Evolutionary conservation across 1,140 invertebrate species (phyloP).

Genomic region (Drosophila subobscura): DNA sequence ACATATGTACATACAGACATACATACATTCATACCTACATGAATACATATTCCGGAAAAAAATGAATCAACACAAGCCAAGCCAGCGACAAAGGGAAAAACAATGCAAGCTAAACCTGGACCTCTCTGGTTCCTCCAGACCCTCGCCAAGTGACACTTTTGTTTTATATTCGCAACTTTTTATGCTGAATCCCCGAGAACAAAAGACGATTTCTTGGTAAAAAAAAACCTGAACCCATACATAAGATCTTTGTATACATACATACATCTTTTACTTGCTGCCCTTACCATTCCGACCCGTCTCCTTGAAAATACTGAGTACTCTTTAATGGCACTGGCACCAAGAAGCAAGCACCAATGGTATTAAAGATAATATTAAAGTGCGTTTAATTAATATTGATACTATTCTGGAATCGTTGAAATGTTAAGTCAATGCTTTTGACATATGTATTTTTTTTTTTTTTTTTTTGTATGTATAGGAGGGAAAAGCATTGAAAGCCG

Average conservation of each 20-base stretch:
- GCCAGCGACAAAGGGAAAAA: conserved; percentile 51
- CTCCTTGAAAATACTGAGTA: not conserved
- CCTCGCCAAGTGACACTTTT: conserved; percentile 76
- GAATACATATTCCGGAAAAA: conserved; percentile 19
- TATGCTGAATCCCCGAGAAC: conserved; percentile 65
- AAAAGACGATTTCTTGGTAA: conserved; percentile 73
- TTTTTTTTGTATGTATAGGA: no score
- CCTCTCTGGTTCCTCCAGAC: conserved; percentile 40
- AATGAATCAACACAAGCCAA: conserved; percentile 38
- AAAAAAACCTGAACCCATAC: conserved; percentile 56
- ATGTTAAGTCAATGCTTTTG: no score
- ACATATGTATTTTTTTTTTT: no score
- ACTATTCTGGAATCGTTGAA: no score
- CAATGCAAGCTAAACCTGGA: conserved; percentile 64
- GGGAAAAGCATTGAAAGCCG: no score
- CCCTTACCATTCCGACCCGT: not conserved
- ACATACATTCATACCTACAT: conserved; percentile 1
- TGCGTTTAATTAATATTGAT: no score
- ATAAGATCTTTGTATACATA: conserved; percentile 9
- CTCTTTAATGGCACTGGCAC: not conserved
- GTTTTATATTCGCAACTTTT: conserved; percentile 81
- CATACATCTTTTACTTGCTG: conserved; percentile 48
- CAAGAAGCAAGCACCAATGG: not conserved
- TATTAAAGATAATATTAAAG: no score
- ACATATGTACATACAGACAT: conserved; percentile 8